These are phyloP conservation scores for Dynastes hyllus DNA, from an alignment of 2,888 invertebrate species.

Conservation along the genomic window DNA sequence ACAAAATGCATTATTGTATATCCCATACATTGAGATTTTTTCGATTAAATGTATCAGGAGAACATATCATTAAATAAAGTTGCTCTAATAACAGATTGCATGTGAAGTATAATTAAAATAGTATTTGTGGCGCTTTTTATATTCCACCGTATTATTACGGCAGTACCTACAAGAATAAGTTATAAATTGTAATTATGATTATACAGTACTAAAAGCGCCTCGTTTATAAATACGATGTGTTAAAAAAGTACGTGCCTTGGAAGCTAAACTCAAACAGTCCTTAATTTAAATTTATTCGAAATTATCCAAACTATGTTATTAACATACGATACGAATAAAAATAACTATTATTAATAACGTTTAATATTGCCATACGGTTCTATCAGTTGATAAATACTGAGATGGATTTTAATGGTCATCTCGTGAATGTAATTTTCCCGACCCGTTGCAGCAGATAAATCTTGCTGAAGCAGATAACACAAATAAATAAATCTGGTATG, in stretches of 20 bases:
- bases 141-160: constrained; percentile 6
- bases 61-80: constrained; percentile 17
- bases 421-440: constrained; percentile 8
- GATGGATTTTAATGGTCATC: constrained; percentile 18
- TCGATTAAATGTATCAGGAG: constrained; percentile 1
- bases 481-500: constrained; percentile 13
- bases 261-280: neutral
- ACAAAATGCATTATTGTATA: neutral
- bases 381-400: constrained; percentile 15
- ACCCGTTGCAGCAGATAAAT: neutral
- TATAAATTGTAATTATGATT: constrained; percentile 29
- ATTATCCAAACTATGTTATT: constrained; percentile 7
- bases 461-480: constrained; percentile 21
- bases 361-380: constrained; percentile 11
- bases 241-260: constrained; percentile 22
- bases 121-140: constrained; percentile 8
- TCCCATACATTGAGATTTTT: neutral
- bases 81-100: constrained; percentile 13
- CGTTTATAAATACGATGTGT: constrained; percentile 24
- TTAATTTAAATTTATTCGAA: constrained; percentile 29
- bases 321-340: constrained; percentile 11
- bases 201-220: constrained; percentile 15
- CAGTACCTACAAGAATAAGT: constrained; percentile 19
- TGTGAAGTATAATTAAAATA: constrained; percentile 23
- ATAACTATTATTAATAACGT: constrained; percentile 33